Base-by-base conservation (phyloP, 2,888 invertebrate genomes). In the Apantesis nais region DNA sequence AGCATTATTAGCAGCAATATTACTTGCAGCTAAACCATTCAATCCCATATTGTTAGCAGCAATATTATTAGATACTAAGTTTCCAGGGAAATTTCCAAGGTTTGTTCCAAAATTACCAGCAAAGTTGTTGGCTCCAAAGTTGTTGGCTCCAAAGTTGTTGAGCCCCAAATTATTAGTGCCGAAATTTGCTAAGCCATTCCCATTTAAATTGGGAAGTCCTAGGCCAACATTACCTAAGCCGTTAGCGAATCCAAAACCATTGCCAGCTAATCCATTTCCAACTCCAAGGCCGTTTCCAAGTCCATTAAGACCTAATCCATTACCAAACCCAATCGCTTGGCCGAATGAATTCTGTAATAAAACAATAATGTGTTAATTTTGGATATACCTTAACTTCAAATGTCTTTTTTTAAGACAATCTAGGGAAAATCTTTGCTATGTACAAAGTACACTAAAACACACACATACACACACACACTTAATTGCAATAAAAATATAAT, bases 281-380 rank as follows among this genome's bases (percentile, higher is more conserved):
- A 71, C 19, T 25, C 78, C 77, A 19, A 81, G 29, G 0, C 78
- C 75, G 25, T 78, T 78, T 29, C 68, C 25, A 37, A 77, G 61
- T 60, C 85, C 79, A n/a, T 76, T 83, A 0, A 66, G 34, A 62
- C 79, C 79, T 11, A 77, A 75, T 62, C 83, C 83, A 68, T 81
- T 85, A 44, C 67, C 70, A 74, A 77, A 67, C 19, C 80, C 81
- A 14, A 80, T 34, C 0, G 65, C 62, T 79, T 86, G 86, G 37
- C 80, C 67, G 34, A 78, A 74, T 41, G 77, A 70, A 73, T 69
- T 81, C 86, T 86, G 83, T 22, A 77, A 83, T 52, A 71, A 55
- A 66, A 63, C 66, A 63, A 62, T 34, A n/a, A 9, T 44, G 19
- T 19, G 31, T 64, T 0, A 25, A 37, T 31, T 44, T 16, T 7